phyloP scores from a whole-genome alignment of 2,113 vertebrate species.

The Prionailurus viverrinus region DNA sequence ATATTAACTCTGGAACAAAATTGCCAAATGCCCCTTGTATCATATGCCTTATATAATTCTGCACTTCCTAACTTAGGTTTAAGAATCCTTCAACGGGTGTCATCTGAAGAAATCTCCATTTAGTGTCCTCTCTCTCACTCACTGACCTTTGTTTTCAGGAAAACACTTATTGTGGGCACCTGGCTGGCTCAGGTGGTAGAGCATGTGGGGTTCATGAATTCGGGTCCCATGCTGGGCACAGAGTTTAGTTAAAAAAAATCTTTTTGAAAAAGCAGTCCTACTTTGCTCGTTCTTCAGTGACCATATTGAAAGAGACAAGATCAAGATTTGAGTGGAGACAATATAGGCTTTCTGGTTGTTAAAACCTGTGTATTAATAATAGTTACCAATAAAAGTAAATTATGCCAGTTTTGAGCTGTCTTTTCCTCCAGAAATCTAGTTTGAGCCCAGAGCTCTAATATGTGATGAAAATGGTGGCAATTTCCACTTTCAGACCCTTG shows the following conservation, averaged over 20 bases:
- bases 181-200: background rate
- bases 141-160: background rate
- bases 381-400: background rate
- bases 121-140: background rate
- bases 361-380: background rate
- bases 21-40: background rate
- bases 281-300: background rate
- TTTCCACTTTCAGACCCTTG: background rate
- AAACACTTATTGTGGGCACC: background rate
- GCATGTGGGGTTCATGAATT: background rate
- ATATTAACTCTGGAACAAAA: background rate
- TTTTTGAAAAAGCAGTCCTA: background rate
- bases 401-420: background rate
- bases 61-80: background rate
- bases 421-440: slow-evolving; percentile 4
- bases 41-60: background rate
- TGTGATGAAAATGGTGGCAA: background rate
- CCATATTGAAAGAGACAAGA: background rate
- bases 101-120: background rate
- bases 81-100: background rate
- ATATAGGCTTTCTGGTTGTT: background rate
- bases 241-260: background rate
- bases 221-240: background rate
- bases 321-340: background rate
- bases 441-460: background rate